Evolutionary conservation across 2,113 vertebrate genomes (phyloP).

Genomic region (Lepisosteus osseus): DNA sequence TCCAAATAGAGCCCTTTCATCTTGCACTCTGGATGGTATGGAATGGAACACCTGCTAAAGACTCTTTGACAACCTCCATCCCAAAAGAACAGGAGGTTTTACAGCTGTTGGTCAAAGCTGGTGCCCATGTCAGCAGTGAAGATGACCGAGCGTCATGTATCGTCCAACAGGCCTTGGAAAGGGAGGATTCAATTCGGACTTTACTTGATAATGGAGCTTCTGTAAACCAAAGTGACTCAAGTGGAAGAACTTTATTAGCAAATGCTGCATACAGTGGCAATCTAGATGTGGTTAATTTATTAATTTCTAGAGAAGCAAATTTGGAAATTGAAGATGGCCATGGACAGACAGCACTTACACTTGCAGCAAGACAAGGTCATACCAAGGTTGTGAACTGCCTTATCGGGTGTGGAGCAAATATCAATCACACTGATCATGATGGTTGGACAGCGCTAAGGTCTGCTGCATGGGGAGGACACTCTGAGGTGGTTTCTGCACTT

Average conservation of each 20-base stretch:
- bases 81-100: conserved; percentile 93
- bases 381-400: conserved; percentile 96
- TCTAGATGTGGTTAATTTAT: conserved; percentile 88
- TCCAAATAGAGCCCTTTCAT: conserved; percentile 86
- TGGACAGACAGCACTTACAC: conserved; percentile 90
- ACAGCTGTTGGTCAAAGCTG: conserved; percentile 92
- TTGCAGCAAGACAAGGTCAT: conserved; percentile 92
- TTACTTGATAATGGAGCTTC: conserved; percentile 89
- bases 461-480: conserved; percentile 94
- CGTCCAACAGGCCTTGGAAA: conserved; percentile 89
- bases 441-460: conserved; percentile 94
- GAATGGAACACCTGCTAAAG: conserved; percentile 92
- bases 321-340: conserved; percentile 88
- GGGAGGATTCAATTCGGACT: conserved; percentile 92
- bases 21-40: conserved; percentile 97
- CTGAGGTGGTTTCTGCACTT: conserved; percentile 90
- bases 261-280: conserved; percentile 92
- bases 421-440: conserved; percentile 93
- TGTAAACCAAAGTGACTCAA: conserved; percentile 88
- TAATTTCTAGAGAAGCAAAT: conserved; percentile 84
- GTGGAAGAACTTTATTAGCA: conserved; percentile 83
- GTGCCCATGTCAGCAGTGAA: conserved; percentile 89
- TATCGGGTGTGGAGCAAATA: conserved; percentile 88
- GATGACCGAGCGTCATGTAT: conserved; percentile 86
- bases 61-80: conserved; percentile 85